phyloP scores from a whole-genome alignment of 2,797 vertebrate genomes.

The Gymnoscopelus microlampas region DNA sequence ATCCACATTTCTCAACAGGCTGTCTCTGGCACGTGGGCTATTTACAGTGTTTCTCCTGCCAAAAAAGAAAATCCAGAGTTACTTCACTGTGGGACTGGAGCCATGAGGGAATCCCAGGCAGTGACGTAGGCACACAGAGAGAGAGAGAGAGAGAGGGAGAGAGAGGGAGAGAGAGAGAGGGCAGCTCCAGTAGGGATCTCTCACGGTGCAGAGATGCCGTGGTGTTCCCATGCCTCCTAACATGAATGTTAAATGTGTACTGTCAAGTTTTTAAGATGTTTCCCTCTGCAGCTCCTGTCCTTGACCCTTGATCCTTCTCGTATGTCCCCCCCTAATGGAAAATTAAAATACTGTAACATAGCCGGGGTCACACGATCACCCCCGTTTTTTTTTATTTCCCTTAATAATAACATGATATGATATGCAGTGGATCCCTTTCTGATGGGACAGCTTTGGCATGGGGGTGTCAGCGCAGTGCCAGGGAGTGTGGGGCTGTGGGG shows the following conservation, averaged over 20 bases:
- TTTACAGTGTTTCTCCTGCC: conserved; percentile 68
- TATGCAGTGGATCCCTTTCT: too few relatives aligned
- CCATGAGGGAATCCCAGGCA: conserved; percentile 74
- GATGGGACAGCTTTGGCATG: conserved; percentile 11
- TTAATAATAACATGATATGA: too few relatives aligned
- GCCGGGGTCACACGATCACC: too few relatives aligned
- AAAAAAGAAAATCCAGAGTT: conserved; percentile 66
- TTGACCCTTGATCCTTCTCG: too few relatives aligned
- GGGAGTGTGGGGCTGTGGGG: background rate
- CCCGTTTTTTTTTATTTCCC: too few relatives aligned
- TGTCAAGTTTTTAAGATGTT: too few relatives aligned
- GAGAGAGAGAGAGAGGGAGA: too few relatives aligned
- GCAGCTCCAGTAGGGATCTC: conserved; percentile 34
- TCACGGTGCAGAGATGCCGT: conserved; percentile 54
- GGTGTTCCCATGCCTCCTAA: conserved; percentile 28
- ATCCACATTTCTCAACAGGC: conserved; percentile 65
- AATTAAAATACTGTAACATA: too few relatives aligned
- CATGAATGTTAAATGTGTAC: conserved; percentile 20
- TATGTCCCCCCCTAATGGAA: too few relatives aligned
- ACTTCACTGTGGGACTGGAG: conserved; percentile 70
- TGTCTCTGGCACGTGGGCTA: conserved; percentile 58
- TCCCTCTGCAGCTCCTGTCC: too few relatives aligned
- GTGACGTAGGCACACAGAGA: conserved; percentile 46
- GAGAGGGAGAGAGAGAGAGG: too few relatives aligned
- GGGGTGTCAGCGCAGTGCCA: conserved; percentile 10